Conservation (phyloP, 2,797 vertebrate genomes). For the Oreonectes daqikongensis region DNA sequence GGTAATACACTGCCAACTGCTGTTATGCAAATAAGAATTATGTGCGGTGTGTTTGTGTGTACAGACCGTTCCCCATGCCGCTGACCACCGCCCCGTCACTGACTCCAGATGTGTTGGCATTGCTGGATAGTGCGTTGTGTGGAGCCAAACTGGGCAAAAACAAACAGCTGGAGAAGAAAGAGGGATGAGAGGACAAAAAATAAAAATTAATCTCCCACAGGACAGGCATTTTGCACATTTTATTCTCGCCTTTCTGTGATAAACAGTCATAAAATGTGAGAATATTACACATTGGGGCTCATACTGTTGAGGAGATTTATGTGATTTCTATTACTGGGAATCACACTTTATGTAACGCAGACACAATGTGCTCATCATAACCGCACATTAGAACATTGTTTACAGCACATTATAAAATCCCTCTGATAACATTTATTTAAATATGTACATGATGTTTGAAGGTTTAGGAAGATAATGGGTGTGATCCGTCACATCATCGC, state of each 20-base stretch:
- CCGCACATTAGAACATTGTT: background rate
- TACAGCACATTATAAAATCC: background rate
- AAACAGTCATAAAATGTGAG: constrained; percentile 23
- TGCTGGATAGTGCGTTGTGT: constrained; percentile 90
- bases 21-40: constrained; percentile 2
- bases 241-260: background rate
- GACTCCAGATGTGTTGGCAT: constrained; percentile 86
- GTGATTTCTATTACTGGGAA: constrained; percentile 6
- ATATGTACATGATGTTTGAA: background rate
- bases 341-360: constrained; percentile 4
- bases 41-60: constrained; percentile 10
- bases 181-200: background rate
- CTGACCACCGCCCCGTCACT: constrained; percentile 91
- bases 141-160: constrained; percentile 96
- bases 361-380: constrained; percentile 11
- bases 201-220: background rate
- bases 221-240: constrained; percentile 15
- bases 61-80: constrained; percentile 90
- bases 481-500: background rate
- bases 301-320: background rate
- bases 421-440: background rate
- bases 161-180: constrained; percentile 81
- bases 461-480: background rate
- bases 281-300: constrained; percentile 11
- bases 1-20: background rate